These are phyloP conservation scores for Anastrepha ludens DNA, from an alignment of 1,140 invertebrate genomes.

Conservation along the genomic window DNA sequence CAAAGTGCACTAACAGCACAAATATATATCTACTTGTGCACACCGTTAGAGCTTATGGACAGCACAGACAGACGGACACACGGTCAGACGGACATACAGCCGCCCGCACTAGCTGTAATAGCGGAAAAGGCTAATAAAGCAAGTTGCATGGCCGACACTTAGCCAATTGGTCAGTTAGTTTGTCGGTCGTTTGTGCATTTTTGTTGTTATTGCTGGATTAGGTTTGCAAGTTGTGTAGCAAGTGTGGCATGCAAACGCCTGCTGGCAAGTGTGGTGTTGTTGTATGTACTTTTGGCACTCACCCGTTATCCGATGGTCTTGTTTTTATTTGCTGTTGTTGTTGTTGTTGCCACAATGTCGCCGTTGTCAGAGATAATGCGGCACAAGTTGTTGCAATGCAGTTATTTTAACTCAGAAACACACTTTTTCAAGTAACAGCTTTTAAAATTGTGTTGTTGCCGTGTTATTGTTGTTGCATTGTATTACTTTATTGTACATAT, in stretches of 20 bases:
- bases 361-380: constrained; percentile 40
- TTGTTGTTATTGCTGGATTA: not conserved
- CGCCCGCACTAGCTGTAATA: constrained; percentile 14
- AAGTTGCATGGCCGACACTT: constrained; percentile 12
- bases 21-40: too few relatives aligned
- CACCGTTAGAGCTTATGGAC: too few relatives aligned
- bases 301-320: not conserved
- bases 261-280: not conserved
- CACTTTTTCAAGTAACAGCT: constrained; percentile 23
- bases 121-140: constrained; percentile 46
- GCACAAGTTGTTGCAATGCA: constrained; percentile 37
- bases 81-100: not conserved
- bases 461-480: constrained; percentile 16
- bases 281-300: constrained; percentile 31
- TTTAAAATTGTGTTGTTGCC: not conserved
- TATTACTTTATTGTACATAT: constrained; percentile 9
- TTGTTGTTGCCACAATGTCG: constrained; percentile 26
- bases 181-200: constrained; percentile 13
- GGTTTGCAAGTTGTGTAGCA: not conserved
- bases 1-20: too few relatives aligned
- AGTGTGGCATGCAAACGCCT: constrained; percentile 7
- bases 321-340: constrained; percentile 5
- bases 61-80: too few relatives aligned
- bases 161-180: constrained; percentile 28
- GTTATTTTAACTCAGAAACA: constrained; percentile 28